phyloP scores from a whole-genome alignment of 2,113 vertebrate genomes.

The Morone saxatilis region DNA sequence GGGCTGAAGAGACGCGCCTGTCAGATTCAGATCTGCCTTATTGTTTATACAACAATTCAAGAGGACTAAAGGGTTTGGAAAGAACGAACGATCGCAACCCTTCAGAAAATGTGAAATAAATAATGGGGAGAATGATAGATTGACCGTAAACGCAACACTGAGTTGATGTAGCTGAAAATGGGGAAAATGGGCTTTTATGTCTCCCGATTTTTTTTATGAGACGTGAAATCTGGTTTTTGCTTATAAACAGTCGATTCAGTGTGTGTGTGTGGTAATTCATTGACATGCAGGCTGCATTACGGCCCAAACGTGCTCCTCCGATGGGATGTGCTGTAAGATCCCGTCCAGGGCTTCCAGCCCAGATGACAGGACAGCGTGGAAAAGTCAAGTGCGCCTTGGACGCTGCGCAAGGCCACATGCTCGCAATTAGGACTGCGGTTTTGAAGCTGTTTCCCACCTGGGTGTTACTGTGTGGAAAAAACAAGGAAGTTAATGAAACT shows the following conservation, averaged over 20 bases:
- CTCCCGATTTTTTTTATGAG: background rate
- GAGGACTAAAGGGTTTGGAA: slow-evolving; percentile 12
- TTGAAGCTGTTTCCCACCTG: slow-evolving; percentile 70
- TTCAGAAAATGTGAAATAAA: background rate
- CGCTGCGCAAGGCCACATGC: slow-evolving; percentile 65
- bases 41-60: slow-evolving; percentile 52
- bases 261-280: background rate
- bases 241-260: background rate
- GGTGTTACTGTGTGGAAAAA: slow-evolving; percentile 58
- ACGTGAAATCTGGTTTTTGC: background rate
- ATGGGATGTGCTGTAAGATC: slow-evolving; percentile 7
- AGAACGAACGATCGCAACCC: background rate
- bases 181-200: background rate
- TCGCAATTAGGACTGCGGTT: slow-evolving; percentile 69
- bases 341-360: background rate
- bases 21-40: slow-evolving; percentile 72
- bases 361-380: slow-evolving; percentile 37
- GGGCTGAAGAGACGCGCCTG: slow-evolving; percentile 68
- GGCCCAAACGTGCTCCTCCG: background rate
- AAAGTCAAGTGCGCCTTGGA: slow-evolving; percentile 62
- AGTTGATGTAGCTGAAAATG: background rate
- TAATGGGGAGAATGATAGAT: background rate
- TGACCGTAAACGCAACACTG: background rate
- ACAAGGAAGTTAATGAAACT: slow-evolving; percentile 69
- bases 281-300: background rate